Base-by-base conservation (phyloP, 2,888 invertebrate genomes). In the Stenodera caucasica region DNA sequence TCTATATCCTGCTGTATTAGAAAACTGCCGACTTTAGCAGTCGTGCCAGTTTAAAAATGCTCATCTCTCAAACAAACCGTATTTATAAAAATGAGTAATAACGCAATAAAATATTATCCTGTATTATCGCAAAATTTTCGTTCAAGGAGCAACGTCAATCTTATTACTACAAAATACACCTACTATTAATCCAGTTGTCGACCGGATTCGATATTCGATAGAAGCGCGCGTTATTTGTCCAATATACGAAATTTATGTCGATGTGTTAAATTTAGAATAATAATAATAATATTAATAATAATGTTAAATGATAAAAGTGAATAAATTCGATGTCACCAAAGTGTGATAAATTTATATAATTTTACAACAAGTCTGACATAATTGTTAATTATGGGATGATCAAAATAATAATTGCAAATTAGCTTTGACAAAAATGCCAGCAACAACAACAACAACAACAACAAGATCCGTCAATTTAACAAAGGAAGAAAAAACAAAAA, bases 401-500 rank as follows among this genome's bases (percentile, higher is more conserved):
- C 5, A 23, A 6, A 45, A 45, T 45, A n/a, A 45, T 45, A 45
- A 45, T 18, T 1, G 12, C 11, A 45, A 21, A 45, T 45, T 12
- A 21, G 9, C 21, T 23, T 12, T 45, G 45, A n/a, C 23, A 23
- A 45, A 45, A 6, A 45, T 45, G 45, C 45, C 23, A 21, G 21
- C 21, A 45, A 45, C 40, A 37, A 18, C 9, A 37, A 18, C 37
- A 37, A 15, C 37, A 37, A 37, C 40, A 40, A 40, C 21, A 23
- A 45, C 45, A 2, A 21, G 21, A 21, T 12, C 21, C 21, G 11
- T 21, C 9, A 12, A 21, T 49, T 59, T 72, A 8, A 67, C 69
- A 18, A 70, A 66, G 40, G 64, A 67, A 49, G 70, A 72, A 50
- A 53, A 69, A 53, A 62, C 63, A 50, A 64, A 61, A 30, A 70